Conservation (phyloP, 2,888 invertebrate genomes). For the Melipona bicolor region DNA sequence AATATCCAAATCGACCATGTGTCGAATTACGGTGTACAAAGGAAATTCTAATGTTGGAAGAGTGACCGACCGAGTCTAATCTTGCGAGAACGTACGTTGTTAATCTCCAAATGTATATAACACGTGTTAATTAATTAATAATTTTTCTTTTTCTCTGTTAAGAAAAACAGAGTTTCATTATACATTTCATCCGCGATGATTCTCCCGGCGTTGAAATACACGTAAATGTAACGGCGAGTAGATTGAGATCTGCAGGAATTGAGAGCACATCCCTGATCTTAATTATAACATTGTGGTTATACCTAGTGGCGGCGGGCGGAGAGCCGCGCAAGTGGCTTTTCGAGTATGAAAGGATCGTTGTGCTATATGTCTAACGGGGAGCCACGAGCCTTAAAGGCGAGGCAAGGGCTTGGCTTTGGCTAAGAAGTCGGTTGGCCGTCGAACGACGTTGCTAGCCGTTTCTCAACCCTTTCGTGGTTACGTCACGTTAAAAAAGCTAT, state of each 20-base stretch:
- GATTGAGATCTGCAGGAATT: conserved; percentile 9
- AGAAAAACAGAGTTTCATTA: no score
- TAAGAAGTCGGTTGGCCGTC: conserved; percentile 66
- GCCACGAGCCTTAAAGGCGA: conserved; percentile 61
- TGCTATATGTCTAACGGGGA: conserved; percentile 73
- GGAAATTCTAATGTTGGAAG: not conserved
- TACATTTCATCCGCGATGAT: no score
- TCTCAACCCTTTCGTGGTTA: conserved; percentile 82
- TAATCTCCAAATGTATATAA: not conserved
- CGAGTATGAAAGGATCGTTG: conserved; percentile 78
- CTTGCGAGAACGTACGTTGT: not conserved
- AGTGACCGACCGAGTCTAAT: conserved; percentile 17
- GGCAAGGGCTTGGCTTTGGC: conserved; percentile 61
- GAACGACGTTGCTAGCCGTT: conserved; percentile 70
- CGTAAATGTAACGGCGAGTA: no score
- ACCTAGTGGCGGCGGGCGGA: conserved; percentile 31
- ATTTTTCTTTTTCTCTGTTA: no score
- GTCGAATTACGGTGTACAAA: conserved; percentile 43
- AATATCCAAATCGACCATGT: conserved; percentile 25
- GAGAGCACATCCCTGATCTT: conserved; percentile 49
- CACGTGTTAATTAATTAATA: no score
- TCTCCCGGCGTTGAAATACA: no score
- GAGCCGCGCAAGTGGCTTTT: conserved; percentile 67
- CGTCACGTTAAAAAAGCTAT: conserved; percentile 82
- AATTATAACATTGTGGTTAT: conserved; percentile 57